Evolutionary conservation across 1,140 invertebrate genomes (phyloP).

Genomic region (Doryteuthis pealeii): DNA sequence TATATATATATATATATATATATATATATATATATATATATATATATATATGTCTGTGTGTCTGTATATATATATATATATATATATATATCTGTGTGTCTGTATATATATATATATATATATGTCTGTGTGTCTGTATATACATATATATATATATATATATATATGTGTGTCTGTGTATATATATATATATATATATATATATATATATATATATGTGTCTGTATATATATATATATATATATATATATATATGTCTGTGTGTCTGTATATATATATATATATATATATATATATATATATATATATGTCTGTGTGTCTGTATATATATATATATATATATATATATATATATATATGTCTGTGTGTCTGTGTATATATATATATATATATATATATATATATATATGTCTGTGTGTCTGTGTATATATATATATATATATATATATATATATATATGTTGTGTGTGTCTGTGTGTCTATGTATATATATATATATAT

Average conservation of each 20-base stretch:
- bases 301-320: neutral
- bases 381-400: neutral
- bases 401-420: neutral
- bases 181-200: neutral
- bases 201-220: neutral
- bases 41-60: neutral
- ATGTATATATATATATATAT: too few relatives aligned
- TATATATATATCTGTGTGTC: neutral
- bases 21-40: neutral
- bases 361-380: neutral
- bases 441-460: neutral
- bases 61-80: neutral
- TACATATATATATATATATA: neutral
- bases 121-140: neutral
- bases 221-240: neutral
- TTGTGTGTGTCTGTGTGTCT: neutral
- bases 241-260: neutral
- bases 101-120: neutral
- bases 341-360: neutral
- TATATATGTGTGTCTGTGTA: neutral
- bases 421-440: neutral
- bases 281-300: neutral
- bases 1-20: neutral
- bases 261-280: neutral
- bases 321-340: neutral